Conservation (phyloP, 2,888 invertebrate genomes). For the Idaea aversata region DNA sequence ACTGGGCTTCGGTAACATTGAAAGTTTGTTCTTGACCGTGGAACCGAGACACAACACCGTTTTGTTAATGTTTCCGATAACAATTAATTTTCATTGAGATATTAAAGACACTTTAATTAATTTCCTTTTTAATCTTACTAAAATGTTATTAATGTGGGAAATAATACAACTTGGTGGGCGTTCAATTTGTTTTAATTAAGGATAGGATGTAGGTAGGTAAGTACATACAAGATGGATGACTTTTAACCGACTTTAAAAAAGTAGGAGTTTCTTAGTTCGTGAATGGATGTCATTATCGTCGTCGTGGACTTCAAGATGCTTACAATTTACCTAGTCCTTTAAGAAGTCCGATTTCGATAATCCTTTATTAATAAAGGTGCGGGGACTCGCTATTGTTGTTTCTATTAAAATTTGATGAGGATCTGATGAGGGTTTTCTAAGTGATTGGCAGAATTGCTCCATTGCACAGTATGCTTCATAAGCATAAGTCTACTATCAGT, state of each 20-base stretch:
- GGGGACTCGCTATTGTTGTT: too few relatives aligned
- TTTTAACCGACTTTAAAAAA: neutral
- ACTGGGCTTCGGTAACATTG: conserved; percentile 21
- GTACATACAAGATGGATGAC: neutral
- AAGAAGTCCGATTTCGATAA: too few relatives aligned
- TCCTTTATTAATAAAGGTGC: too few relatives aligned
- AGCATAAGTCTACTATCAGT: too few relatives aligned
- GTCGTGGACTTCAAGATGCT: too few relatives aligned
- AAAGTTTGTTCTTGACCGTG: conserved; percentile 18
- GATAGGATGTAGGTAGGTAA: neutral
- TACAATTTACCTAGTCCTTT: too few relatives aligned
- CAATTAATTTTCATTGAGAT: neutral
- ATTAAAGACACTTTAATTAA: neutral
- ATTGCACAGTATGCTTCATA: too few relatives aligned
- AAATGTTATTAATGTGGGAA: neutral
- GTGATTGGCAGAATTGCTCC: too few relatives aligned
- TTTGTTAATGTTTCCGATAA: neutral
- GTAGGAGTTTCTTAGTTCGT: too few relatives aligned
- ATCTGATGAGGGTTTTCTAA: too few relatives aligned
- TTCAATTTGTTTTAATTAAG: neutral
- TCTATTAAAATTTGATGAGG: too few relatives aligned
- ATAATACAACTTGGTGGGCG: neutral
- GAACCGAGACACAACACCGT: conserved; percentile 13
- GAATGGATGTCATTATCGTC: too few relatives aligned
- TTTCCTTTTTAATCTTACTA: neutral